phyloP scores from a whole-genome alignment of 2,113 vertebrate species.

The Morone saxatilis region DNA sequence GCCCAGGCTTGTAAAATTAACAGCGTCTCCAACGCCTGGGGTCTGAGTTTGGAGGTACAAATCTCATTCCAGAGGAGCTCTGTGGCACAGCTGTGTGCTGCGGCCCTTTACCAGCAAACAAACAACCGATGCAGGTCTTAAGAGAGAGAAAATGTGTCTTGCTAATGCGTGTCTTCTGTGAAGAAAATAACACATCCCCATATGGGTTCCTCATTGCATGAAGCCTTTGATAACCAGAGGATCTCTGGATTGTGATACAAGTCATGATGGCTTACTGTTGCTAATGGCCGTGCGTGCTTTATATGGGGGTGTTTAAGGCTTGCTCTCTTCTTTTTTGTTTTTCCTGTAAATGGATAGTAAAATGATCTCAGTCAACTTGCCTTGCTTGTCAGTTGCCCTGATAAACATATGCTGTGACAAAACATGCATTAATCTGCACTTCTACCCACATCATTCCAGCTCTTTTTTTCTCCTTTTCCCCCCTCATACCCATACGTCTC shows the following conservation, averaged over 20 bases:
- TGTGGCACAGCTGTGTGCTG: slow-evolving; percentile 62
- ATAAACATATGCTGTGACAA: slow-evolving; percentile 65
- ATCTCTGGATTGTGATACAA: slow-evolving; percentile 40
- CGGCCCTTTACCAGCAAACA: slow-evolving; percentile 59
- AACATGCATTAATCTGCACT: slow-evolving; percentile 67
- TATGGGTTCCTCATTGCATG: slow-evolving; percentile 49
- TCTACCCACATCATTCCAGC: slow-evolving; percentile 73
- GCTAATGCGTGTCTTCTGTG: slow-evolving; percentile 54
- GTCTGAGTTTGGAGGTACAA: slow-evolving; percentile 45
- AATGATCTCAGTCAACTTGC: slow-evolving; percentile 63
- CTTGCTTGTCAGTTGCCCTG: slow-evolving; percentile 54
- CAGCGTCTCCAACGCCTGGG: slow-evolving; percentile 28
- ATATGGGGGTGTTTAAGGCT: slow-evolving; percentile 60
- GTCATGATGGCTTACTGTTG: slow-evolving; percentile 55
- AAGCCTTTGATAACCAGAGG: slow-evolving; percentile 58
- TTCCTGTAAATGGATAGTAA: slow-evolving; percentile 60
- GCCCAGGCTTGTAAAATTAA: slow-evolving; percentile 69
- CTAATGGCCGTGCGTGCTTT: slow-evolving; percentile 39
- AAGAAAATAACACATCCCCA: slow-evolving; percentile 45
- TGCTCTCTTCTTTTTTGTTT: slow-evolving; percentile 34
- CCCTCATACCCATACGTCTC: not conserved
- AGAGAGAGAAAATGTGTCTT: slow-evolving; percentile 44
- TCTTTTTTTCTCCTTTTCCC: not conserved
- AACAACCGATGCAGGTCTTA: slow-evolving; percentile 36
- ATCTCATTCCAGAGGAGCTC: slow-evolving; percentile 67